Base-by-base conservation (phyloP, 1,140 invertebrate species). In the Elysia chlorotica region DNA sequence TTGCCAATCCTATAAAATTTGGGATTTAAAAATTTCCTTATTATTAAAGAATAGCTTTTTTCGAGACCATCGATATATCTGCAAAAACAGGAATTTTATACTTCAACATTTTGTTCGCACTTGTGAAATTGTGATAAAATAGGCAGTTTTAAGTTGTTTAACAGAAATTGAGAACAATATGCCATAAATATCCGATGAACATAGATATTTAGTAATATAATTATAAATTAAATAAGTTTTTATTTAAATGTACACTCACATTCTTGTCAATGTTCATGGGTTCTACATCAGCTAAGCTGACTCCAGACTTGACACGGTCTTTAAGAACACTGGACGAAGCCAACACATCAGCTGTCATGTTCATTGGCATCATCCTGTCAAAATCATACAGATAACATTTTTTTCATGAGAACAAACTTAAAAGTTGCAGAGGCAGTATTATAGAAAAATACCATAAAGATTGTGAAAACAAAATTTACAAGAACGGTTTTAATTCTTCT, bases 201-300 rank as follows among this genome's bases (percentile, higher is more conserved):
- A n/a, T n/a, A 48, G 41, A 14, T 48, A 48, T 14, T 14, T 48
- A 48, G 10, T 14, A 48, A 48, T 48, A 48, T n/a, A 48, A 68
- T 5, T 59, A 48, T 48, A 65, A 31, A 65, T 36, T 33, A 30
- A 6, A 65, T 14, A 30, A 66, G 48, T n/a, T n/a, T n/a, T n/a
- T n/a, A n/a, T n/a, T n/a, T n/a, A n/a, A n/a, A n/a, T n/a, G n/a
- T n/a, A 21, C 25, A 78, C 81, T 75, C 76, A 88, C 91, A 53
- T 88, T 89, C 68, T 87, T 88, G 79, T 93, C 92, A 65, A 93
- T 83, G 56, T 84, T 88, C 81, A 93, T 90, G 17, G 92, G 92
- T 83, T 92, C 91, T 57, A 93, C 89, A 83, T 90, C 89, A 41
- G 89, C 89, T 31, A 89, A 79, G 79, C 88, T 89, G n/a, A 87